phyloP scores from a whole-genome alignment of 2,113 vertebrate genomes.

The Corythaixoides concolor region DNA sequence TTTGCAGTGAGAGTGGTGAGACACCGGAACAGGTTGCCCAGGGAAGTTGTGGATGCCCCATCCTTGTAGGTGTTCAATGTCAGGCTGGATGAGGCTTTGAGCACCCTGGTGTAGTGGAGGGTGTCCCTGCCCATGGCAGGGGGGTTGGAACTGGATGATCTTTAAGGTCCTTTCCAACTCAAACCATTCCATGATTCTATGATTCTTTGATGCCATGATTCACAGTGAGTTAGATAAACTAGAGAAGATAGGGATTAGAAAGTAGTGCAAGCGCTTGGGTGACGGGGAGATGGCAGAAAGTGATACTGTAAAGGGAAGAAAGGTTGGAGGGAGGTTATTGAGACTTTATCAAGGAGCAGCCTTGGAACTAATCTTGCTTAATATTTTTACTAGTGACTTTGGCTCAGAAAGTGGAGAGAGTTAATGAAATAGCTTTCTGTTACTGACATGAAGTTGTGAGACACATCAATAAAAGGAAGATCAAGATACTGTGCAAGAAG shows the following conservation, averaged over 20 bases:
- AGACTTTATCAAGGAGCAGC: not conserved
- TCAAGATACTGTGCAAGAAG: not conserved
- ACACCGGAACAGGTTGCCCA: too few species aligned
- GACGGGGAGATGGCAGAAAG: not conserved
- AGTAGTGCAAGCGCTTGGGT: not conserved
- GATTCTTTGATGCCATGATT: not conserved
- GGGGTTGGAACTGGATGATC: too few species aligned
- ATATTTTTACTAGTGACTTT: not conserved
- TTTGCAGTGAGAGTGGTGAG: too few species aligned
- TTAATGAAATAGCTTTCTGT: conserved; percentile 10
- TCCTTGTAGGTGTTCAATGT: too few species aligned
- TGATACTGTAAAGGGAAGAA: not conserved
- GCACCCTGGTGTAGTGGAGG: too few species aligned
- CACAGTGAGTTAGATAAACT: not conserved
- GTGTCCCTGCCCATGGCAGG: too few species aligned
- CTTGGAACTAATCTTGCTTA: not conserved
- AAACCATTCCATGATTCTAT: too few species aligned
- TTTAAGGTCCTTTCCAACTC: too few species aligned
- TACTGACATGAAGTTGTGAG: not conserved
- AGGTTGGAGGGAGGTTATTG: not conserved
- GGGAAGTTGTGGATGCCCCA: too few species aligned
- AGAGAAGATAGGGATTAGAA: not conserved
- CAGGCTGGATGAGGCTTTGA: too few species aligned
- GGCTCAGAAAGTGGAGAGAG: not conserved
- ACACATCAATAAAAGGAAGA: not conserved